Percentiles rank a stretch among this genome's conserved stretches.
Evolutionary conservation across 2,113 vertebrate genomes (phyloP).

Genomic region (Eretmochelys imbricata): DNA sequence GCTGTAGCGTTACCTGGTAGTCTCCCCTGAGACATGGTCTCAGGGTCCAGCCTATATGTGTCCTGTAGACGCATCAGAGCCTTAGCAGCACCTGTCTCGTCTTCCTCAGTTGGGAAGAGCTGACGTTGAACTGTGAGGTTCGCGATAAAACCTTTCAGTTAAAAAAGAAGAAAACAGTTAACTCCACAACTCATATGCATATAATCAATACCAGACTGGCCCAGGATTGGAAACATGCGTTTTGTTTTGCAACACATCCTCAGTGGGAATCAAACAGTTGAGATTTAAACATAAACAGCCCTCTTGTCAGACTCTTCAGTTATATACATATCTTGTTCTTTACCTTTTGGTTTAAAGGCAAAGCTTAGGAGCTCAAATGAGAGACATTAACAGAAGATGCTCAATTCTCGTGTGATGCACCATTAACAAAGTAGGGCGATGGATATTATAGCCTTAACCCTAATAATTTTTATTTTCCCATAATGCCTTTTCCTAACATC

Average conservation of each 20-base stretch:
- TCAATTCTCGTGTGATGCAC: neutral
- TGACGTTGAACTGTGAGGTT: slow-evolving; percentile 94
- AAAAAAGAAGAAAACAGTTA: slow-evolving; percentile 34
- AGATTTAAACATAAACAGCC: neutral
- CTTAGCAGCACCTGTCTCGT: slow-evolving; percentile 93
- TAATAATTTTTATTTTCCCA: neutral
- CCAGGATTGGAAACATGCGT: neutral
- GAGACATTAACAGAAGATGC: neutral
- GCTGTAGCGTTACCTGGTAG: slow-evolving; percentile 85
- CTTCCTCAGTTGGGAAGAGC: slow-evolving; percentile 93
- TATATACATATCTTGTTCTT: neutral
- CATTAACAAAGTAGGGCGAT: neutral
- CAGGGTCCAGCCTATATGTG: slow-evolving; percentile 94
- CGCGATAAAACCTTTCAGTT: slow-evolving; percentile 88
- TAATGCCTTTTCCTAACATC: neutral
- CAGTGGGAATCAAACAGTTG: neutral
- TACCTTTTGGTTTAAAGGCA: neutral
- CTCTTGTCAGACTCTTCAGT: neutral
- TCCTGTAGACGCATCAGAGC: slow-evolving; percentile 98
- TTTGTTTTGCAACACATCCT: neutral
- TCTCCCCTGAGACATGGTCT: slow-evolving; percentile 90
- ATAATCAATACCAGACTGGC: neutral
- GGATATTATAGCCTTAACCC: neutral
- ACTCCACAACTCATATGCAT: neutral
- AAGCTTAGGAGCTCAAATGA: neutral